Evolutionary conservation across 1,140 invertebrate genomes (phyloP), one percentile per base, ranked within the genome.

Genomic region (Plectus sambesii): DNA sequence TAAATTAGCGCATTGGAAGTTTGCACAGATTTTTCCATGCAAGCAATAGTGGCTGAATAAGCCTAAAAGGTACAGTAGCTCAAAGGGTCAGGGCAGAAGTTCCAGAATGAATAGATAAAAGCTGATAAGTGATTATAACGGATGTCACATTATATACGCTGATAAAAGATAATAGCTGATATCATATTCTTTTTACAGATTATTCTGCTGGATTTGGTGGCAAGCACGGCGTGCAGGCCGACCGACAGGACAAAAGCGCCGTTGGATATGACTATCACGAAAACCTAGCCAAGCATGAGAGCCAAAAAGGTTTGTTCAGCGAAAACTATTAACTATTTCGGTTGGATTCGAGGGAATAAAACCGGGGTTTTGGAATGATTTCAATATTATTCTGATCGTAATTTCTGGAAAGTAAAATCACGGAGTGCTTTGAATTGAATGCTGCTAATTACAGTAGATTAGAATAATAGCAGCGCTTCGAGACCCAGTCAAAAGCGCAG

Each of bases 371-470:
- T 51, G 69, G 23, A 52, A 42, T 12, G 65, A 66, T 27, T 27
- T 46, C 5, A 58, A 1, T 5, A 27, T 36, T 12, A 25, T n/a
- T n/a, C n/a, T n/a, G n/a, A n/a, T n/a, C n/a, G n/a, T n/a, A n/a
- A n/a, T n/a, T n/a, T n/a, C n/a, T n/a, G n/a, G 47, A n/a, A 29
- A 51, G 35, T 59, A 61, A 43, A 81, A 82, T 65, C 80, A 79
- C 5, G 82, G 82, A 12, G 75, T 79, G 46, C 72, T 74, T 20
- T 84, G 81, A 64, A 75, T 77, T 54, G 44, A 56, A n/a, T 37
- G 58, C 23, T 36, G 24, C 25, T 42, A 50, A 20, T 35, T 46
- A 17, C 50, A 50, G n/a, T 17, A 25, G 5, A n/a, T n/a, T n/a
- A n/a, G n/a, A n/a, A n/a, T n/a, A n/a, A n/a, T n/a, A n/a, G n/a